phyloP scores from a whole-genome alignment of 2,113 vertebrate species.

The Murina feae region DNA sequence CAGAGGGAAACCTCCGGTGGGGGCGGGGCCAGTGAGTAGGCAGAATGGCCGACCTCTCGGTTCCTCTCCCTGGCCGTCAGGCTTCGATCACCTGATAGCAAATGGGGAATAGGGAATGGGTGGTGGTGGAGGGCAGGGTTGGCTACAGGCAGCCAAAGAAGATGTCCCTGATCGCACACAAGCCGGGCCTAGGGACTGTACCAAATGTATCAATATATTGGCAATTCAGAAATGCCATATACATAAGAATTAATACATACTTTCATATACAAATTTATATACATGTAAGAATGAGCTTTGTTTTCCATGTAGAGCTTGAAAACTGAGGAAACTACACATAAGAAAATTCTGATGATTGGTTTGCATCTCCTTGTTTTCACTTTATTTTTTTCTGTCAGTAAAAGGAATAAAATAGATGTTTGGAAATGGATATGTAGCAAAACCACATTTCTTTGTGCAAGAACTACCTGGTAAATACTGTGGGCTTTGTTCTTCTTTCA shows the following conservation, averaged over 20 bases:
- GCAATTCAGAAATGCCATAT: not conserved
- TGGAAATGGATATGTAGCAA: not conserved
- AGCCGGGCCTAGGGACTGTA: too few relatives aligned
- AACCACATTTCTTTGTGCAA: not conserved
- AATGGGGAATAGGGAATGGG: too few relatives aligned
- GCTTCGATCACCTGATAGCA: too few relatives aligned
- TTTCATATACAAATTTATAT: not conserved
- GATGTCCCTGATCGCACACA: too few relatives aligned
- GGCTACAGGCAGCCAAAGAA: too few relatives aligned
- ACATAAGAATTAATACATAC: not conserved
- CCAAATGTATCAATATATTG: not conserved
- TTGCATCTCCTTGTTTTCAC: not conserved
- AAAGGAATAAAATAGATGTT: not conserved
- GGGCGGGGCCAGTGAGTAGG: too few relatives aligned
- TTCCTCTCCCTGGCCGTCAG: too few relatives aligned
- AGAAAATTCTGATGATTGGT: not conserved
- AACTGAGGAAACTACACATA: not conserved
- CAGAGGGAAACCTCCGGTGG: too few relatives aligned
- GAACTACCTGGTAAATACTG: not conserved
- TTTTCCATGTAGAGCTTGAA: not conserved
- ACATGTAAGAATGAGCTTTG: not conserved
- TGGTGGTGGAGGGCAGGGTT: too few relatives aligned
- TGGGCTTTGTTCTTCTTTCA: not conserved
- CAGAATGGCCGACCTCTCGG: too few relatives aligned
- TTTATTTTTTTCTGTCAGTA: not conserved